Evolutionary conservation across 2,113 vertebrate genomes (phyloP), one percentile per base, ranked within the genome.

Genomic region (Phalacrocorax aristotelis): DNA sequence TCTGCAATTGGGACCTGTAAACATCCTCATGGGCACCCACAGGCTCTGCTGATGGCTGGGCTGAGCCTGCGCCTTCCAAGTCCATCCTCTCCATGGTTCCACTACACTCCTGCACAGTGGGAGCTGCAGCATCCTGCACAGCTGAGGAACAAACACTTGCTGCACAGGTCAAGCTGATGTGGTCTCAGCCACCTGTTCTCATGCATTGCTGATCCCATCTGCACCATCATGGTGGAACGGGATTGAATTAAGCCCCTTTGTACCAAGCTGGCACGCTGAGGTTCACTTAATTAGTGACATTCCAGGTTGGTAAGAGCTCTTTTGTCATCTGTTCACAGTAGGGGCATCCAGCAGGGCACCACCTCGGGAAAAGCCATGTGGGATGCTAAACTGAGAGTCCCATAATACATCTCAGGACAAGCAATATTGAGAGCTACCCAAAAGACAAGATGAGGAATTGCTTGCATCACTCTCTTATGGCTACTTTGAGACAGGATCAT

Each of bases 361-460:
- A 0, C 8, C 83, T 19, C 27, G 6, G 48, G 83, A 71, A 40
- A 44, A 71, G 34, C 51, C 20, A 15, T 1, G 1, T 0, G 3
- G 46, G 26, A 12, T 8, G 3, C 25, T 13, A 14, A 14, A 7
- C 17, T 0, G 11, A 11, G 9, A 23, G 51, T 46, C 20, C 34
- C 1, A 0, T 7, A 13, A 6, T 10, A 1, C 1, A 4, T 12
- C 13, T 30, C n/a, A 9, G 46, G 70, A 20, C 23, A 9, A 54
- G 71, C 32, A 14, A 13, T 8, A 11, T 52, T 2, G 40, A 52
- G 52, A 92, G 51, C 38, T 7, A 1, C 34, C 49, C 36, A 8
- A 13, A 27, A 34, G 62, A 20, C 9, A 4, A 10, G 64, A 3
- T 0, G 5, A 61, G 61, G 44, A 26, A 0, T 15, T 15, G 66